Evolutionary conservation across 2,888 invertebrate species (phyloP).

Genomic region (Corythucha ciliata): DNA sequence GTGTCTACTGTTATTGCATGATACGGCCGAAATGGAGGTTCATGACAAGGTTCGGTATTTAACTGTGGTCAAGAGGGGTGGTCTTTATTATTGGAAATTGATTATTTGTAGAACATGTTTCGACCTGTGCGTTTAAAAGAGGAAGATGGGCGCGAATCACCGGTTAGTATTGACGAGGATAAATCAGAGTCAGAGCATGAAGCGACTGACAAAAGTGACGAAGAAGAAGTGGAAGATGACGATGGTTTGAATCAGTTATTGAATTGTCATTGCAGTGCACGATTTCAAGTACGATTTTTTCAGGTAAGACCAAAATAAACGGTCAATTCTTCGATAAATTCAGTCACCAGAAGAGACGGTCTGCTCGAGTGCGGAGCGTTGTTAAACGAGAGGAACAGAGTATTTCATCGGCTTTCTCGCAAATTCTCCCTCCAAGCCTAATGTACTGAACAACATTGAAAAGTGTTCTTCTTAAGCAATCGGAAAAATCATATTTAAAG

Average conservation of each 20-base stretch:
- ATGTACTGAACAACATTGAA: too few relatives aligned
- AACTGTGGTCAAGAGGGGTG: neutral
- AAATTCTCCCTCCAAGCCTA: slow-evolving; percentile 54
- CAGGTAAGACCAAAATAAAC: slow-evolving; percentile 20
- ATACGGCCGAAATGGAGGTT: slow-evolving; percentile 18
- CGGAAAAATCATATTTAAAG: too few relatives aligned
- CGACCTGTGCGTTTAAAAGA: slow-evolving; percentile 39
- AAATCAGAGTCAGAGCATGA: slow-evolving; percentile 47
- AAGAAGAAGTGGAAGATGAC: slow-evolving; percentile 41
- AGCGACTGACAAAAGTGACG: slow-evolving; percentile 35
- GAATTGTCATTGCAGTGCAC: neutral
- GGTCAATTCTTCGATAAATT: slow-evolving; percentile 52
- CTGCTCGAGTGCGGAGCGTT: slow-evolving; percentile 43
- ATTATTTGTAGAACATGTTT: slow-evolving; percentile 31
- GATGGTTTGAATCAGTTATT: too few relatives aligned
- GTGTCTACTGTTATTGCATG: slow-evolving; percentile 20
- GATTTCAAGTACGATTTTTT: neutral
- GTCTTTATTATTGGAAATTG: neutral
- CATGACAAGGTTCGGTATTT: slow-evolving; percentile 22
- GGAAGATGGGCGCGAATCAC: slow-evolving; percentile 36
- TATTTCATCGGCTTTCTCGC: slow-evolving; percentile 48
- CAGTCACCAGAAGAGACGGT: slow-evolving; percentile 55
- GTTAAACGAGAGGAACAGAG: slow-evolving; percentile 45
- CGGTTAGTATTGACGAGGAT: slow-evolving; percentile 37
- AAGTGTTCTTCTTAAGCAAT: slow-evolving; percentile 35